Percentiles rank a stretch among this genome's conserved stretches.
Evolutionary conservation across 2,797 vertebrate genomes (phyloP).

Genomic region (Denticeps clupeoides): DNA sequence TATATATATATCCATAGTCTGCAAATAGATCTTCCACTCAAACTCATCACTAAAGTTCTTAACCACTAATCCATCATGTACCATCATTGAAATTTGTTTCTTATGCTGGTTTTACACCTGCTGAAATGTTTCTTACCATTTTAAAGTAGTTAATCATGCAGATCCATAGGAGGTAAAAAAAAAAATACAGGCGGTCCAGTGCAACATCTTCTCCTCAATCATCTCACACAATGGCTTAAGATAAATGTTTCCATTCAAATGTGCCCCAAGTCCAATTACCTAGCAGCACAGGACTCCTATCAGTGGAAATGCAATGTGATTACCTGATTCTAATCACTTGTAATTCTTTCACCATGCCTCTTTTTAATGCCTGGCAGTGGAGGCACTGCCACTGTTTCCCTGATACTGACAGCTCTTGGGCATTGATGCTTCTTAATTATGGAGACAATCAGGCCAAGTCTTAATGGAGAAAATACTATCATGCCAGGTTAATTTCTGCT

Average conservation of each 20-base stretch:
- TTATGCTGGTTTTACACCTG: too few species aligned
- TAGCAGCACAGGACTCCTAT: constrained; percentile 15
- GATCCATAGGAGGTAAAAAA: too few species aligned
- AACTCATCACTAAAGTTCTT: too few species aligned
- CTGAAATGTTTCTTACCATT: too few species aligned
- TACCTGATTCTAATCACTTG: constrained; percentile 51
- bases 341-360: constrained; percentile 37
- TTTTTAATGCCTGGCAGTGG: constrained; percentile 31
- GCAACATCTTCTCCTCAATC: constrained; percentile 6
- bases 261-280: constrained; percentile 25
- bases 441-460: constrained; percentile 40
- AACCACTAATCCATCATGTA: too few species aligned
- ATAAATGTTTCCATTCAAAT: constrained; percentile 13
- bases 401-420: constrained; percentile 42
- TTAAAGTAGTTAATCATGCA: too few species aligned
- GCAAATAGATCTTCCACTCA: too few species aligned
- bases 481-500: constrained; percentile 56
- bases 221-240: constrained; percentile 8
- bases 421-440: constrained; percentile 58
- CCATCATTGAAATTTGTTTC: too few species aligned
- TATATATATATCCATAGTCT: too few species aligned
- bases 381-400: constrained; percentile 26
- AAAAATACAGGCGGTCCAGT: too few species aligned
- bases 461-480: constrained; percentile 51
- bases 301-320: constrained; percentile 42